phyloP scores from a whole-genome alignment of 2,113 vertebrate species.

The Oreotrochilus melanogaster region DNA sequence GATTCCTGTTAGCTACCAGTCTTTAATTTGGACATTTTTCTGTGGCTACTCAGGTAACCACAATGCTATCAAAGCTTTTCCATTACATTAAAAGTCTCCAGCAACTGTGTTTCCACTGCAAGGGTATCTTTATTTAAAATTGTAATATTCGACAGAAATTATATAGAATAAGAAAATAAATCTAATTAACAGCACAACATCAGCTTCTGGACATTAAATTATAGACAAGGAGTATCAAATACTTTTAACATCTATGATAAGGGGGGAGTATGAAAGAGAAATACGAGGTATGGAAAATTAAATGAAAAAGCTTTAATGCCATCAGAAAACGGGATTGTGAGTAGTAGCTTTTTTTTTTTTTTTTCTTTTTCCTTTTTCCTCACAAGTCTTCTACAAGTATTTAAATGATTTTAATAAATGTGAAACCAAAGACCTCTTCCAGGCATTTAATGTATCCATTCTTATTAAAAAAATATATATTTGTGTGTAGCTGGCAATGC shows the following conservation, averaged over 20 bases:
- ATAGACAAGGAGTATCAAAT: neutral
- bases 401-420: neutral
- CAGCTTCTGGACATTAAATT: slow-evolving; percentile 33
- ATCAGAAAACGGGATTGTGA: slow-evolving; percentile 10
- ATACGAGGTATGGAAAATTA: neutral
- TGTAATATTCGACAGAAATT: neutral
- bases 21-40: slow-evolving; percentile 11
- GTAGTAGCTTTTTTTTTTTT: neutral
- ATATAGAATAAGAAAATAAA: slow-evolving; percentile 16
- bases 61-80: neutral
- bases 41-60: neutral
- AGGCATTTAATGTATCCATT: neutral
- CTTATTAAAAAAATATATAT: neutral
- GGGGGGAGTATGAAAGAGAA: neutral
- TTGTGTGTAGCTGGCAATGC: neutral
- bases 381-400: neutral
- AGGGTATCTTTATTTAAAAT: neutral
- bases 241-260: neutral
- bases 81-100: neutral
- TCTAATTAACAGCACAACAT: neutral
- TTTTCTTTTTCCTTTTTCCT: neutral
- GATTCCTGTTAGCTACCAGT: neutral
- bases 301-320: slow-evolving; percentile 24
- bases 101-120: neutral
- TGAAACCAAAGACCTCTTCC: neutral